A percentile compares a stretch with the other conserved stretches of the same genome.
These are phyloP conservation scores for Rhinogobius similis DNA, from an alignment of 2,113 vertebrate species.

Conservation along the genomic window DNA sequence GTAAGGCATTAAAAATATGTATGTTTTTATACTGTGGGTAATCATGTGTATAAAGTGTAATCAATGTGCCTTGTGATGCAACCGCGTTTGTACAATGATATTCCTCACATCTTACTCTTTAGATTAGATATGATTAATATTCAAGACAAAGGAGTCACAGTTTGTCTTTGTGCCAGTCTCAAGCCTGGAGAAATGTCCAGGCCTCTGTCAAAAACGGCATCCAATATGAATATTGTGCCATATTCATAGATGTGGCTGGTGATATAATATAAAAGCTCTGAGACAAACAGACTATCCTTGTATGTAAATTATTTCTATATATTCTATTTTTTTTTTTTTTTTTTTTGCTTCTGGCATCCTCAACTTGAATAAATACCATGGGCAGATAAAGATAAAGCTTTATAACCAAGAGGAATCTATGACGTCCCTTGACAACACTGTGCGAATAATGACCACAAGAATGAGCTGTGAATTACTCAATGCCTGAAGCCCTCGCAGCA, in stretches of 20 bases:
- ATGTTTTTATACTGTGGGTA: too few species aligned
- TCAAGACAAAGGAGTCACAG: not conserved
- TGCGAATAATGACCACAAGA: constrained; percentile 18
- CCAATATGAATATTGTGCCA: not conserved
- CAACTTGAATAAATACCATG: not conserved
- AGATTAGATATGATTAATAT: not conserved
- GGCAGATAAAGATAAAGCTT: constrained; percentile 16
- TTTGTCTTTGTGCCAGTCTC: not conserved
- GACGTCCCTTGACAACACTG: constrained; percentile 8
- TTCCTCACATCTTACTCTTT: not conserved
- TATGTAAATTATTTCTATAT: not conserved
- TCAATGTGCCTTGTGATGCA: too few species aligned
- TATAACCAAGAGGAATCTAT: constrained; percentile 4
- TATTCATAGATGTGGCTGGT: not conserved
- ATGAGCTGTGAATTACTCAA: constrained; percentile 11
- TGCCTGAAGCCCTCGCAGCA: constrained; percentile 7
- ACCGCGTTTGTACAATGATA: too few species aligned
- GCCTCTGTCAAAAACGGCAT: not conserved
- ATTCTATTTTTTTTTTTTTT: too few species aligned
- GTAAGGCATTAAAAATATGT: too few species aligned
- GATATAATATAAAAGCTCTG: not conserved
- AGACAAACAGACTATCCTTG: not conserved
- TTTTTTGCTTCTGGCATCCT: not conserved
- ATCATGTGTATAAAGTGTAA: too few species aligned
- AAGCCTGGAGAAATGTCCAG: not conserved